Evolutionary conservation across 2,888 invertebrate genomes (phyloP).

Genomic region (Atrina japonica): DNA sequence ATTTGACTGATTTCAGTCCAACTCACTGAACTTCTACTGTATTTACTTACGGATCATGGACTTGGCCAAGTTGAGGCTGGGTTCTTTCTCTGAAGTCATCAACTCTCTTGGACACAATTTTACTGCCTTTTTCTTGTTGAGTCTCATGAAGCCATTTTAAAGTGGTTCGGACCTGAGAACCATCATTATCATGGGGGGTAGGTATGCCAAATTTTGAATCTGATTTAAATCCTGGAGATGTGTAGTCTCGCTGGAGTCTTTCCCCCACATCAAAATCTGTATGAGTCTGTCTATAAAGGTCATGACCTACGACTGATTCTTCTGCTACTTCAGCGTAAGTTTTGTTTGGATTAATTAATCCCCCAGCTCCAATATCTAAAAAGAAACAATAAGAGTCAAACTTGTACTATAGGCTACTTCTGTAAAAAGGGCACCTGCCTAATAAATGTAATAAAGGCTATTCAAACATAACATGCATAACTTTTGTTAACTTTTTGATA

Average conservation of each 20-base stretch:
- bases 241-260: constrained; percentile 72
- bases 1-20: too few species aligned
- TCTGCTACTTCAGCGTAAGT: constrained; percentile 69
- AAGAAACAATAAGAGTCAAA: constrained; percentile 12
- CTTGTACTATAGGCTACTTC: too few species aligned
- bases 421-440: too few species aligned
- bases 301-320: constrained; percentile 71
- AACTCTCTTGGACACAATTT: constrained; percentile 76
- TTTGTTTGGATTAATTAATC: constrained; percentile 78
- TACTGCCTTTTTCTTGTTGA: constrained; percentile 69
- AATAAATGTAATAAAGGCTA: too few species aligned
- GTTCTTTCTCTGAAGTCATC: constrained; percentile 79
- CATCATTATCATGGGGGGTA: constrained; percentile 78
- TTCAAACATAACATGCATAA: too few species aligned
- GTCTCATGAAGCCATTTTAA: constrained; percentile 76
- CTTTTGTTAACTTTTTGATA: too few species aligned
- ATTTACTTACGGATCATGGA: constrained; percentile 80
- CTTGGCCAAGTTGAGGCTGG: constrained; percentile 77
- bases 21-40: too few species aligned
- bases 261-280: constrained; percentile 75
- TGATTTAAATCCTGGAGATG: constrained; percentile 59
- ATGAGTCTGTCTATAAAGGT: constrained; percentile 76
- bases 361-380: constrained; percentile 75
- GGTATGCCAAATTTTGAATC: constrained; percentile 72
- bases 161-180: constrained; percentile 67